Base-by-base conservation (phyloP, 23 tunicate genomes). In the Oikopleura vanhoeffeni region DNA sequence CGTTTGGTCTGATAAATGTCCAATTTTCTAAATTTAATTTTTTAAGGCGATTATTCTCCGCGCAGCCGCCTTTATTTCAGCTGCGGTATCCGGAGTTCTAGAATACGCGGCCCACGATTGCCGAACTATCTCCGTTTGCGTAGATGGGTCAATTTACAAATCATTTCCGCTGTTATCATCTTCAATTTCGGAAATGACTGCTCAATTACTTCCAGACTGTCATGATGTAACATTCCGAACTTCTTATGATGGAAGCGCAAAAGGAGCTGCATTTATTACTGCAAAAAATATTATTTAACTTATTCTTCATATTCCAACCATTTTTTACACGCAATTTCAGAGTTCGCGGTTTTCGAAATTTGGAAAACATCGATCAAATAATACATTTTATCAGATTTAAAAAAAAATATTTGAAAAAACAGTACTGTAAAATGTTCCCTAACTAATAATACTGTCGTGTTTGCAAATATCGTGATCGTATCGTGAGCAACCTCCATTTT, bases 231-330 rank as follows among this genome's bases (percentile, higher is more conserved):
- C 79, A 30, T 71, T 71, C 79, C 79, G 79, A 32, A 71, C 79
- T 13, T 71, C 79, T 18, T 71, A 71, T 30, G 79, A 71, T 30
- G 79, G 79, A 18, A 71, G 79, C 38, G 79, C 79, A 30, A 71
- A 71, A 71, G 79, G 79, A 3, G 79, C 79, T 38, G 79, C 79
- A 2, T 71, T 71, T 38, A 18, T 71, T 30, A 30, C 79, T 24
- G 79, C 79, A 2, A 30, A 33, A 18, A 71, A 71, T 30, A 38
- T 71, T 49, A 13, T 24, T 49, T 49, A 49, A n/a, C n/a, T n/a
- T n/a, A n/a, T n/a, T n/a, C n/a, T n/a, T n/a, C n/a, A n/a, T n/a
- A n/a, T n/a, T n/a, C n/a, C n/a, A n/a, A n/a, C n/a, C n/a, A n/a
- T n/a, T n/a, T n/a, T n/a, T n/a, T n/a, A n/a, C n/a, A n/a, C n/a